Evolutionary conservation across 1,140 invertebrate species (phyloP).

Genomic region (Papilio dardanus): DNA sequence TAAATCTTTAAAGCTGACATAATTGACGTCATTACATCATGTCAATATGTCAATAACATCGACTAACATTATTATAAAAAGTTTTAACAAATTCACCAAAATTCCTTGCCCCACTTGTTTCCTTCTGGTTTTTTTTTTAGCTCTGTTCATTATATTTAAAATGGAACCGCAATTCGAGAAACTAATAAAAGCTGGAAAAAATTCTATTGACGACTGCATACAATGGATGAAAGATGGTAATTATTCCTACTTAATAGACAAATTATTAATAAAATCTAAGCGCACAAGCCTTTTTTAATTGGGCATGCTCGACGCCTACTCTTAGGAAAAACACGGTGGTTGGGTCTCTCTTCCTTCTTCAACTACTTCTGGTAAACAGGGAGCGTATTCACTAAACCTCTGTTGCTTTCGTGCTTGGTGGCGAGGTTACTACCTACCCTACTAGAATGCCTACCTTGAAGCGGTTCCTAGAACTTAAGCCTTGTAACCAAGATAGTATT

Average conservation of each 20-base stretch:
- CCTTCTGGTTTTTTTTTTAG: background rate
- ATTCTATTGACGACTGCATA: background rate
- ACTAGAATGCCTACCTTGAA: no score
- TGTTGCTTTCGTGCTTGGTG: no score
- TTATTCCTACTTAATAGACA: background rate
- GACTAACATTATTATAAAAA: constrained; percentile 2
- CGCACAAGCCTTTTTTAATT: background rate
- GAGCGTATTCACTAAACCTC: no score
- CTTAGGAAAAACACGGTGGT: no score
- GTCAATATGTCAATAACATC: background rate
- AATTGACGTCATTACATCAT: background rate
- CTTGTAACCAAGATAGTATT: no score
- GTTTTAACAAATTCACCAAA: background rate
- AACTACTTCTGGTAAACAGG: no score
- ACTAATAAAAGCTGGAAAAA: constrained; percentile 30
- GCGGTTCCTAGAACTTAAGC: no score
- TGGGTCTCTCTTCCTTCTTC: no score
- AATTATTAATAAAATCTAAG: background rate
- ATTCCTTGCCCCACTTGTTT: background rate
- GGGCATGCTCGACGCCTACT: no score
- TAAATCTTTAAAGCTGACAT: background rate
- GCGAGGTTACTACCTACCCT: no score
- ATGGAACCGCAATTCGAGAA: constrained; percentile 31
- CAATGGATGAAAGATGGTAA: constrained; percentile 37
- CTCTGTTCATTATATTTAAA: background rate